A percentile compares a stretch with the other conserved stretches of the same genome.
phyloP scores from a whole-genome alignment of 2,113 vertebrate genomes.

The Calidris pygmaea region DNA sequence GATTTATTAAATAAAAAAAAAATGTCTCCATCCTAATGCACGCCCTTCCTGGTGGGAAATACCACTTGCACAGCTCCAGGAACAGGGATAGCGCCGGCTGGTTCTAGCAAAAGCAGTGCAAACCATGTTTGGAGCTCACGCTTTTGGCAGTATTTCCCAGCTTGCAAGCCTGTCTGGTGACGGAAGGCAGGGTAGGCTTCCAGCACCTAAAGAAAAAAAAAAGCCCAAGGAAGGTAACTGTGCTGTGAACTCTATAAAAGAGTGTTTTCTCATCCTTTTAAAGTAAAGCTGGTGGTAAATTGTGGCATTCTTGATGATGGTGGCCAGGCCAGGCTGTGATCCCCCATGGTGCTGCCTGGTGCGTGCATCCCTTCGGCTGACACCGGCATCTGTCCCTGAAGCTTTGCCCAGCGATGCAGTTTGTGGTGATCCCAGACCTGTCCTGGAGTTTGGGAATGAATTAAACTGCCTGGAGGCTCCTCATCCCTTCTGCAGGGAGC shows the following conservation, averaged over 20 bases:
- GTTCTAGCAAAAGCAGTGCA: background rate
- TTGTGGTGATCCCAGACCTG: background rate
- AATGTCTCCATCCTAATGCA: background rate
- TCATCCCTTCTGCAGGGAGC: rapidly evolving
- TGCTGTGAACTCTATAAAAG: background rate
- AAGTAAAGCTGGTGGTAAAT: background rate
- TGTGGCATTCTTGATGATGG: rapidly evolving
- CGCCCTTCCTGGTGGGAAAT: background rate
- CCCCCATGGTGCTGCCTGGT: background rate
- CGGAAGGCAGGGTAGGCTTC: background rate
- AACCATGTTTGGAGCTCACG: background rate
- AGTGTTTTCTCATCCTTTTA: background rate
- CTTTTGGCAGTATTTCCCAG: background rate
- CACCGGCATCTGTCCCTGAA: background rate
- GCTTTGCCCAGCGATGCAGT: background rate
- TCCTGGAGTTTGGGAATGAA: background rate
- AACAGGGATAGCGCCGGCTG: background rate
- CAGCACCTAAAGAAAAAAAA: background rate
- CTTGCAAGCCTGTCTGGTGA: background rate
- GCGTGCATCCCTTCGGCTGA: background rate
- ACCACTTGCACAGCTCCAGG: background rate
- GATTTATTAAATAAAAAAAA: background rate
- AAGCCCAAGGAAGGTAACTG: rapidly evolving
- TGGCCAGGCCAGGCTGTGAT: background rate
- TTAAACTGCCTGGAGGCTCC: background rate